Evolutionary conservation across 2,797 vertebrate species (phyloP).

Genomic region (Nyctibius grandis): DNA sequence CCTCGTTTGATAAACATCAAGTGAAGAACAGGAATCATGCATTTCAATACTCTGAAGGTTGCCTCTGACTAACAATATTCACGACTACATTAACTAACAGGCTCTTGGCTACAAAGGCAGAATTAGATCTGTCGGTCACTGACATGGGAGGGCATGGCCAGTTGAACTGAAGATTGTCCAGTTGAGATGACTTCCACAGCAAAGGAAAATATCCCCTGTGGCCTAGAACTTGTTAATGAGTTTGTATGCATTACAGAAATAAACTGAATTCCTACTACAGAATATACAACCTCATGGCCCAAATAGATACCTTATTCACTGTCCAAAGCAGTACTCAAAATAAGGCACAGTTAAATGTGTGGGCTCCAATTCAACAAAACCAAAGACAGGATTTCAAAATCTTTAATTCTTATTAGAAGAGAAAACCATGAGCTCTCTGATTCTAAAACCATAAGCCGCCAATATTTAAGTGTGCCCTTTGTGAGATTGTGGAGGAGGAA

Average conservation of each 20-base stretch:
- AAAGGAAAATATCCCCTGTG: slow-evolving; percentile 1
- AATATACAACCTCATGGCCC: background rate
- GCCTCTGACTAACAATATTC: slow-evolving; percentile 37
- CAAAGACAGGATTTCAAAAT: background rate
- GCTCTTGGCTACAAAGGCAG: slow-evolving; percentile 19
- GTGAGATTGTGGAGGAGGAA: background rate
- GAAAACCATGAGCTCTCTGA: background rate
- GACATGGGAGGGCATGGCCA: background rate
- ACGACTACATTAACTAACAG: slow-evolving; percentile 37
- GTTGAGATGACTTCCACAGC: slow-evolving; percentile 10
- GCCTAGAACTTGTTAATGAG: slow-evolving; percentile 26
- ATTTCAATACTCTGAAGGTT: slow-evolving; percentile 2
- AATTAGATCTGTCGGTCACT: slow-evolving; percentile 46
- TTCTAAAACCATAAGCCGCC: background rate
- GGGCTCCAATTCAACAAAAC: background rate
- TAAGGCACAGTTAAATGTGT: background rate
- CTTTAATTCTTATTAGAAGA: background rate
- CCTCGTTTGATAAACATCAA: slow-evolving; percentile 49
- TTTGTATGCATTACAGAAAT: slow-evolving; percentile 9
- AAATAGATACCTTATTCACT: background rate
- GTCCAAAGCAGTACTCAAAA: background rate
- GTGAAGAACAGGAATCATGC: slow-evolving; percentile 17
- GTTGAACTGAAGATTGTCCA: slow-evolving; percentile 27
- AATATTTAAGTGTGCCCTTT: background rate
- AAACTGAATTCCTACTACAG: background rate